phyloP scores from a whole-genome alignment of 2,888 invertebrate genomes.

The Nomada ruficornis region DNA sequence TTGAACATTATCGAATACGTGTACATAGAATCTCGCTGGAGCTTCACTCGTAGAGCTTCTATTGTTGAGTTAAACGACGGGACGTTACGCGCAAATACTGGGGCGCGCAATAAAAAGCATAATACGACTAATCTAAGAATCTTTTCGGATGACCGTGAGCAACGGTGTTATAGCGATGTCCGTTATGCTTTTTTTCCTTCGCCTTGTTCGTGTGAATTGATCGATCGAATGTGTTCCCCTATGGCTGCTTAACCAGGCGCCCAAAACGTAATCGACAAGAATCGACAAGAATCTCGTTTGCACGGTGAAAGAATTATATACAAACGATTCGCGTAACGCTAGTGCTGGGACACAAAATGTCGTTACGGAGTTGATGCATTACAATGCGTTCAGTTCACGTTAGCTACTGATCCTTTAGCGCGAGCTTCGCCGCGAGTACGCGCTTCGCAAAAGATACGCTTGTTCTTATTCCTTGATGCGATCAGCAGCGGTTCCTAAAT shows the following conservation, averaged over 20 bases:
- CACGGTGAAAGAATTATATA: conserved; percentile 25
- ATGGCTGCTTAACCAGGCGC: neutral
- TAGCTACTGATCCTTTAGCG: conserved; percentile 62
- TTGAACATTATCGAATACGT: conserved; percentile 18
- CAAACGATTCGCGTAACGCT: conserved; percentile 39
- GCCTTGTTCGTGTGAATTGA: neutral
- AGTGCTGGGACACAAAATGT: conserved; percentile 47
- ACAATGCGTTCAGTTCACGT: conserved; percentile 1
- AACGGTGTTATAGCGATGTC: conserved; percentile 51
- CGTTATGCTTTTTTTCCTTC: neutral
- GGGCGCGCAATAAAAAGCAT: conserved; percentile 18
- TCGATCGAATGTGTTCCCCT: neutral
- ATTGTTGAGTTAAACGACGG: conserved; percentile 8
- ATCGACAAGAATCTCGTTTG: conserved; percentile 19
- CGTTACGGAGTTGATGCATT: conserved; percentile 33
- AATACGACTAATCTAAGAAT: neutral
- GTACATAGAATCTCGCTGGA: conserved; percentile 25
- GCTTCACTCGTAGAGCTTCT: too few species aligned
- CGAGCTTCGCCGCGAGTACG: conserved; percentile 23
- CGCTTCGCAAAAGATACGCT: conserved; percentile 28
- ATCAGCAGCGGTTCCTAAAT: conserved; percentile 74
- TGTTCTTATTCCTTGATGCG: conserved; percentile 78
- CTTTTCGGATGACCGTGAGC: conserved; percentile 61
- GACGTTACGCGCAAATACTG: conserved; percentile 9
- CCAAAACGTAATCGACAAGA: conserved; percentile 21